Conservation (phyloP, 2,113 vertebrate genomes). For the Alethe diademata region DNA sequence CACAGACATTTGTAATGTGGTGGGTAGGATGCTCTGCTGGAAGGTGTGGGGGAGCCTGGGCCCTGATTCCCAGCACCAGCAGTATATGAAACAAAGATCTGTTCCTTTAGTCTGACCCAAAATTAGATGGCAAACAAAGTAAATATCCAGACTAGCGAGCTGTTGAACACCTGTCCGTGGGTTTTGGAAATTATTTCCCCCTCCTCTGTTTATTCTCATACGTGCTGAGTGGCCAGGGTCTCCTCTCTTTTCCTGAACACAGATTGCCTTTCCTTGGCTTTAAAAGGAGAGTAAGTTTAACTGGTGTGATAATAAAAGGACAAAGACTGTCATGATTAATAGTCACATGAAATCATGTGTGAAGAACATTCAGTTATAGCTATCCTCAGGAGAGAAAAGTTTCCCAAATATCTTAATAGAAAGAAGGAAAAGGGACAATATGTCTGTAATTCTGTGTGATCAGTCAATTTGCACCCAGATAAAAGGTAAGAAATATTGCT, state of each 20-base stretch:
- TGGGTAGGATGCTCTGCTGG: neutral
- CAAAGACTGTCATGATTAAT: neutral
- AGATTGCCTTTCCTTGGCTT: neutral
- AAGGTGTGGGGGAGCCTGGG: neutral
- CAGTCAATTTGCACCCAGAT: neutral
- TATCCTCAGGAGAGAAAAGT: neutral
- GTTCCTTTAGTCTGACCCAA: neutral
- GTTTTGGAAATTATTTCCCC: neutral
- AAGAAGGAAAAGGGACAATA: neutral
- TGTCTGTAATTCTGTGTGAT: neutral
- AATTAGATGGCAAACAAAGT: neutral
- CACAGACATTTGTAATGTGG: rapidly evolving
- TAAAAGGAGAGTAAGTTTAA: neutral
- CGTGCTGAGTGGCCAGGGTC: neutral
- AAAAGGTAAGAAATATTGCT: neutral
- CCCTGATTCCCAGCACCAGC: neutral
- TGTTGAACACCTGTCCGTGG: rapidly evolving
- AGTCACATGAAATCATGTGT: neutral
- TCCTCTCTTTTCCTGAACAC: neutral
- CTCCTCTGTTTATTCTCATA: neutral
- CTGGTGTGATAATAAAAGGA: neutral
- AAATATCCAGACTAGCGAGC: neutral
- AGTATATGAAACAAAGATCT: neutral
- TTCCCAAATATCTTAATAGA: neutral
- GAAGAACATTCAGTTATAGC: neutral